Percentiles rank a stretch among this genome's conserved stretches.
Conservation (phyloP, 2,888 invertebrate genomes). For the Uropetala carovei region DNA sequence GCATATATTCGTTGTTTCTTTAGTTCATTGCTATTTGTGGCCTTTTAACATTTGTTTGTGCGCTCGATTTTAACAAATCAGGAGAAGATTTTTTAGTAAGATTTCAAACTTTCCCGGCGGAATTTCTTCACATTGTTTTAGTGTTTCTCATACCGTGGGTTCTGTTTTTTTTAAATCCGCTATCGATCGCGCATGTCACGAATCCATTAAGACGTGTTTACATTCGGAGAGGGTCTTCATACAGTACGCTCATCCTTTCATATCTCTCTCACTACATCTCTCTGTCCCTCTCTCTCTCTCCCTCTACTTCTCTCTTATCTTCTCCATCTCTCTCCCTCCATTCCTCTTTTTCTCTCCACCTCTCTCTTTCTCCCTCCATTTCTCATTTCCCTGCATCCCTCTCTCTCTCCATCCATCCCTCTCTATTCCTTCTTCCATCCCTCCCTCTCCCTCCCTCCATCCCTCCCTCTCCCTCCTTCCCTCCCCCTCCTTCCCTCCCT, state of each 20-base stretch:
- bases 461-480: no score
- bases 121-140: no score
- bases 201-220: slow-evolving; percentile 10
- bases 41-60: neutral
- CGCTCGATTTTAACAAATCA: neutral
- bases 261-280: no score
- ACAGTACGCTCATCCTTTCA: neutral
- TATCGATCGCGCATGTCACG: neutral
- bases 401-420: no score
- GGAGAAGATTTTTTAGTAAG: neutral
- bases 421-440: no score
- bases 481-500: no score
- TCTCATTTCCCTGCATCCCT: no score
- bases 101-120: no score
- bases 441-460: no score
- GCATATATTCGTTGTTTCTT: no score
- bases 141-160: neutral
- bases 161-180: neutral
- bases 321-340: neutral
- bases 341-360: neutral
- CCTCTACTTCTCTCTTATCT: neutral
- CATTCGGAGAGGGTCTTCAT: neutral
- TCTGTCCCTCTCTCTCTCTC: neutral
- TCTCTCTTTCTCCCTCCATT: neutral
- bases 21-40: no score